A percentile compares a stretch with the other conserved stretches of the same genome.
Evolutionary conservation across 2,113 vertebrate genomes (phyloP).

Genomic region (human): GRCh38 chr7:149367001-149367500

Average conservation of each 20-base stretch:
- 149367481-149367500: background rate
- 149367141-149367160: background rate
- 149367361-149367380: background rate
- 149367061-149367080: background rate
- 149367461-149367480: background rate
- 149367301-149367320: too few species aligned
- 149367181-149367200: too few species aligned
- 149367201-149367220: rapidly evolving
- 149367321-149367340: background rate
- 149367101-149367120: background rate
- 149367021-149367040: background rate
- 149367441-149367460: background rate
- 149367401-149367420: background rate
- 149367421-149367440: background rate
- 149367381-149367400: background rate
- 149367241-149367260: background rate
- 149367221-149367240: background rate
- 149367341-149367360: background rate
- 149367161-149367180: too few species aligned
- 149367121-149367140: background rate
- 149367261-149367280: background rate
- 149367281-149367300: too few species aligned
- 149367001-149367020: background rate
- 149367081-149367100: background rate
- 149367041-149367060: background rate